A percentile compares a stretch with the other conserved stretches of the same genome.
These are phyloP conservation scores for Anoplius nigerrimus DNA, from an alignment of 2,888 invertebrate genomes.

Conservation along the genomic window DNA sequence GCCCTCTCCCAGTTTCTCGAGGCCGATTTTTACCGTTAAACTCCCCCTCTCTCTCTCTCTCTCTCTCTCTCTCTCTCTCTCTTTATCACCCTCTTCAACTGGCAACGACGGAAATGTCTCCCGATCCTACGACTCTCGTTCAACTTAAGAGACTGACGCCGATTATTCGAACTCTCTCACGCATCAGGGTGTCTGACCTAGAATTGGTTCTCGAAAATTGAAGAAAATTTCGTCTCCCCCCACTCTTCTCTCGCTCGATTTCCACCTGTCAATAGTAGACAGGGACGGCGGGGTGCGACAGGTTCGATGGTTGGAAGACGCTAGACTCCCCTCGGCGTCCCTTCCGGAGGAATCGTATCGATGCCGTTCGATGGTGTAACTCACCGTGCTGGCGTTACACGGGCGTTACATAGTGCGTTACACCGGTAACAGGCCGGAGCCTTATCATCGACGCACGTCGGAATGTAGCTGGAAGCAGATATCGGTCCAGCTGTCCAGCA, in stretches of 20 bases:
- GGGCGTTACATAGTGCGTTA: constrained; percentile 9
- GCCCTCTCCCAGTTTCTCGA: not conserved
- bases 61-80: constrained; percentile 11
- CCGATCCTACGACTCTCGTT: too few species aligned
- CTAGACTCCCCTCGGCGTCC: not conserved
- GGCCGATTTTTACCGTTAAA: not conserved
- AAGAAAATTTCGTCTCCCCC: constrained; percentile 5
- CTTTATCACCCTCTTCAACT: not conserved
- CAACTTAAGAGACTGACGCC: too few species aligned
- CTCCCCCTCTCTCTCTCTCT: constrained; percentile 3
- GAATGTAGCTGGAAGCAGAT: constrained; percentile 62
- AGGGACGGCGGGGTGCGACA: not conserved
- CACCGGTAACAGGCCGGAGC: constrained; percentile 2
- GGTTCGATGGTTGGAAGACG: not conserved
- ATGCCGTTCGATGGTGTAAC: not conserved
- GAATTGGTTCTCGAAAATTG: too few species aligned
- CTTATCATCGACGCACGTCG: constrained; percentile 49
- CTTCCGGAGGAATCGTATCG: too few species aligned
- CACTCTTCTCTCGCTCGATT: not conserved
- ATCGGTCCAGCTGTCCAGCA: constrained; percentile 72
- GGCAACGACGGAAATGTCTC: too few species aligned
- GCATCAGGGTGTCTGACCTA: too few species aligned
- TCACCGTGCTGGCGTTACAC: not conserved
- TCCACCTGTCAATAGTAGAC: not conserved
- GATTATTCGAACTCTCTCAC: too few species aligned